Evolutionary conservation across 2,888 invertebrate species (phyloP), one percentile per base, ranked within the genome.

Genomic region (Laspeyria flexula): DNA sequence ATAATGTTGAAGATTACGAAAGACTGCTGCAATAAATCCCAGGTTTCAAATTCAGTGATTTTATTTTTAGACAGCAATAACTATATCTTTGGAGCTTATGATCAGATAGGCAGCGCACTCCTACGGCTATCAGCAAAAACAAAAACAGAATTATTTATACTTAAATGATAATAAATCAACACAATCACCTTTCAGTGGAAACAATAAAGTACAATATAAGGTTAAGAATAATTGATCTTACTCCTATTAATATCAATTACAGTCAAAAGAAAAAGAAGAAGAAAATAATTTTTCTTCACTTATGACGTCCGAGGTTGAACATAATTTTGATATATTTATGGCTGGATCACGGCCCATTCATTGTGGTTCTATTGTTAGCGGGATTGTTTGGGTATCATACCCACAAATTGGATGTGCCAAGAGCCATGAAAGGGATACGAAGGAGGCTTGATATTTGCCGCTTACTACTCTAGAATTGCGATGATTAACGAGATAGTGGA

Each of bases 391-490:
- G 62, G 70, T 71, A 77, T 77, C 71, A 75, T 67, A 65, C 68
- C 64, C 65, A 68, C 70, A 83, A 83, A 83, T 83, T 83, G 83
- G 73, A 81, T 82, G 64, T 78, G 79, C 72, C 73, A 75, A 59
- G 69, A 66, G 62, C 62, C 46, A 53, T 43, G 37, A 57, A 64
- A 51, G 54, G 58, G 45, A 50, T 48, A 51, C 51, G 51, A 62
- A 39, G 55, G 62, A 62, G 64, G 61, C 50, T 62, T 62, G 48
- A 69, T 70, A 65, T 68, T 68, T 63, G 57, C 61, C 53, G 60
- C 47, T 61, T 65, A 69, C 66, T 59, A 47, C 44, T 37, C 43
- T 55, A 43, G 40, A 48, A 52, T 50, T 49, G 47, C 30, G 47
- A 52, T 65, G 58, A 72, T 67, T 65, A 62, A 68, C 55, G 51